Conservation (phyloP, 2,888 invertebrate species). For the Empis stercorea region DNA sequence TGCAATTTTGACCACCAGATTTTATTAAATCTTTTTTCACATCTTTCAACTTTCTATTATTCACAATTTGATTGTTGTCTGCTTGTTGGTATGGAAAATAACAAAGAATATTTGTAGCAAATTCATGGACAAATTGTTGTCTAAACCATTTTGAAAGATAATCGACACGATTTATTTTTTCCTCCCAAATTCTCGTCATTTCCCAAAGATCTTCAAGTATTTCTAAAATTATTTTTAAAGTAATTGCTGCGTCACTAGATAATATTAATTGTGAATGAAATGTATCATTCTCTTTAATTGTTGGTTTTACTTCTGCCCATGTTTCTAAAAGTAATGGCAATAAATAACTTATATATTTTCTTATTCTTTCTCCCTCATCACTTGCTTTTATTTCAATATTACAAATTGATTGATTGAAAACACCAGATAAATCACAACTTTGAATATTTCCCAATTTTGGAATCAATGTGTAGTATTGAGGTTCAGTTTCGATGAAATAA, state of each 20-base stretch:
- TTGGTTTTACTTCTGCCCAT: constrained; percentile 68
- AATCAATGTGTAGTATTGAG: constrained; percentile 18
- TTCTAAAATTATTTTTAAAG: constrained; percentile 49
- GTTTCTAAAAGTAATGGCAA: constrained; percentile 70
- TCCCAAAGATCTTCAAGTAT: constrained; percentile 50
- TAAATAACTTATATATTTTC: constrained; percentile 50
- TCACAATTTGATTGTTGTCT: constrained; percentile 28
- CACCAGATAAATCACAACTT: constrained; percentile 35
- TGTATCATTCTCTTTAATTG: constrained; percentile 23
- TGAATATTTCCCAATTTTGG: neutral
- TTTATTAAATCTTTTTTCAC: constrained; percentile 21
- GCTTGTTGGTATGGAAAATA: constrained; percentile 29
- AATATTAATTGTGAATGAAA: constrained; percentile 29
- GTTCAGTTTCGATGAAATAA: constrained; percentile 13
- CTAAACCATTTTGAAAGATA: constrained; percentile 40
- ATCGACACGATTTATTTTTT: constrained; percentile 26
- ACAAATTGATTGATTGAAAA: constrained; percentile 36
- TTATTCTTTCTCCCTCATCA: constrained; percentile 39
- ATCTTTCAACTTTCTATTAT: constrained; percentile 24
- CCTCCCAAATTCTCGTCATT: constrained; percentile 31
- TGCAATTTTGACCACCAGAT: constrained; percentile 35
- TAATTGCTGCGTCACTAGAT: constrained; percentile 47
- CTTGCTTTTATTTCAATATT: constrained; percentile 18
- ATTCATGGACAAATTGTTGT: constrained; percentile 40
- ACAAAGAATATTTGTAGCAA: constrained; percentile 43